phyloP scores from a whole-genome alignment of 2,113 vertebrate genomes.

The Alaudala cheleensis region DNA sequence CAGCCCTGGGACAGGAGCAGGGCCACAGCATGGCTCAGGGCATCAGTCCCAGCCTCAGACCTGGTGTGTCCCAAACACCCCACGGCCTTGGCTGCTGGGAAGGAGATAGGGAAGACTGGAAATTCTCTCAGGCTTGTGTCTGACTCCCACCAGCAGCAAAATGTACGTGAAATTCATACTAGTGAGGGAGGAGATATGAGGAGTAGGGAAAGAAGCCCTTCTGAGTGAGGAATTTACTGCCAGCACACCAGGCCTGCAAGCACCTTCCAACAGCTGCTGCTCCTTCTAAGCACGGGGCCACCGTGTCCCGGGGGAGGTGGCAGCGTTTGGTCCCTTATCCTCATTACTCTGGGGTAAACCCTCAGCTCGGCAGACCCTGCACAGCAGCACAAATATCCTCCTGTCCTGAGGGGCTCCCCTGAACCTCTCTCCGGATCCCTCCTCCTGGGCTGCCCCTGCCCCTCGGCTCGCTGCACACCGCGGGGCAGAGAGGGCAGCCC shows the following conservation, averaged over 20 bases:
- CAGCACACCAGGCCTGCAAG: not conserved
- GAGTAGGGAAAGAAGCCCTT: not conserved
- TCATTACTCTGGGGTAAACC: rapidly evolving
- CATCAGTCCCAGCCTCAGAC: not conserved
- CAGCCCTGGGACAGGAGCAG: not conserved
- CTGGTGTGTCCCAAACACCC: not conserved
- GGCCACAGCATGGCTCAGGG: not conserved
- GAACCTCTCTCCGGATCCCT: too few relatives aligned
- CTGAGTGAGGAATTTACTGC: not conserved
- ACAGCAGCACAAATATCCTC: rapidly evolving
- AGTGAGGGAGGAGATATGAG: not conserved
- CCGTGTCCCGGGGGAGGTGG: not conserved
- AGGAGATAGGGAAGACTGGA: not conserved
- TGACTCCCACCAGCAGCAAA: not conserved
- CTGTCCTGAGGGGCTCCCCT: not conserved
- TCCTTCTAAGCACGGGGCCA: not conserved
- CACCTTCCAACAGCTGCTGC: not conserved
- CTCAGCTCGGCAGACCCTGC: not conserved
- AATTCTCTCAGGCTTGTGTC: not conserved
- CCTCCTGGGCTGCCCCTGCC: not conserved
- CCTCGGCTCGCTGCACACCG: rapidly evolving
- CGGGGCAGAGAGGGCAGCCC: not conserved
- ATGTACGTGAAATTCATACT: not conserved
- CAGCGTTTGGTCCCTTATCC: not conserved
- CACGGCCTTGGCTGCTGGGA: not conserved